phyloP scores from a whole-genome alignment of 2,888 invertebrate species.

The Emesis castigata region DNA sequence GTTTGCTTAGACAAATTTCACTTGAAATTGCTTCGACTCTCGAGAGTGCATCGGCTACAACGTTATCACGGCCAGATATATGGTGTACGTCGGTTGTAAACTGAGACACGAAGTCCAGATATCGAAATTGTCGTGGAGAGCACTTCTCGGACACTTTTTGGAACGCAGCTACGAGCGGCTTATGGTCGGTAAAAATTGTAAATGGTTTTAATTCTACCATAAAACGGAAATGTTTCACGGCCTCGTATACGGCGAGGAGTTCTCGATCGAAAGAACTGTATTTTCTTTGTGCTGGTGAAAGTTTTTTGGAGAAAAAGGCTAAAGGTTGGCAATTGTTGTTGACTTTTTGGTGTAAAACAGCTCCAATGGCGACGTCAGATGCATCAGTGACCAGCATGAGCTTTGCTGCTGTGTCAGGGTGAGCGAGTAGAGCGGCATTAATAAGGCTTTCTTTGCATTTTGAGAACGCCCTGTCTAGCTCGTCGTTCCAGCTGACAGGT shows the following conservation, averaged over 20 bases:
- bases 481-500: neutral
- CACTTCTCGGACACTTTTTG: conserved; percentile 22
- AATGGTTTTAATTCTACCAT: neutral
- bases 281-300: neutral
- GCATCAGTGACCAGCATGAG: neutral
- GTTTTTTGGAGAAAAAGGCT: neutral
- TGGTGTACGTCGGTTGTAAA: conserved; percentile 74
- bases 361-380: neutral
- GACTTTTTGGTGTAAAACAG: neutral
- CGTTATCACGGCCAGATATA: conserved; percentile 69
- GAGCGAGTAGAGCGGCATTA: neutral
- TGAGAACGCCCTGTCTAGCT: neutral
- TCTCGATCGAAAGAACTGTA: neutral
- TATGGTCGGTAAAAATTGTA: conserved; percentile 72
- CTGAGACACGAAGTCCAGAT: conserved; percentile 72
- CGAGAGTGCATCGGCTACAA: conserved; percentile 72
- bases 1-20: too few species aligned
- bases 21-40: too few species aligned
- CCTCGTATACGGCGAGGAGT: neutral
- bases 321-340: neutral
- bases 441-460: neutral
- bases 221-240: neutral
- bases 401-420: neutral
- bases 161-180: conserved; percentile 72
- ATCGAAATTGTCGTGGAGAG: conserved; percentile 71